These are phyloP conservation scores for Agrochola lota DNA, from an alignment of 2,888 invertebrate genomes.

Conservation along the genomic window DNA sequence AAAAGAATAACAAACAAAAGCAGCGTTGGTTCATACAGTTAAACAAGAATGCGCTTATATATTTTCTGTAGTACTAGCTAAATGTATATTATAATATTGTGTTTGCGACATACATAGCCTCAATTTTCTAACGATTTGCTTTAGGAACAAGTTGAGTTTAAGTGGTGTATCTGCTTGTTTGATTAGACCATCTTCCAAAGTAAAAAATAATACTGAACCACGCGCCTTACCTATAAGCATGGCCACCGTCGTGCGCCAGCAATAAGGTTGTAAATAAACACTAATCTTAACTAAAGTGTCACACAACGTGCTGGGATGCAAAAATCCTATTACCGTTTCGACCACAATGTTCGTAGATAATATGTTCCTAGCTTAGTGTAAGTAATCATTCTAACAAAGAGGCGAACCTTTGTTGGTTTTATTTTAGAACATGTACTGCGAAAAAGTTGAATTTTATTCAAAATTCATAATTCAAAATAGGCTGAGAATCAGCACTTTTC, in stretches of 20 bases:
- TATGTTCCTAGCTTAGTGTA: background rate
- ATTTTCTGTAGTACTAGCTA: background rate
- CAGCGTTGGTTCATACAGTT: constrained; percentile 6
- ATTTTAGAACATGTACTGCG: background rate
- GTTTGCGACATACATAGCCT: background rate
- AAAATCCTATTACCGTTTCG: constrained; percentile 22
- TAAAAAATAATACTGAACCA: background rate
- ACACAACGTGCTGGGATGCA: constrained; percentile 8
- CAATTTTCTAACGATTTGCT: background rate
- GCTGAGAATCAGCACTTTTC: too few species aligned
- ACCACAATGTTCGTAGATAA: constrained; percentile 23
- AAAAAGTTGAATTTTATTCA: background rate
- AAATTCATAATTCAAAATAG: too few species aligned
- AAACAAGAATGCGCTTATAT: background rate
- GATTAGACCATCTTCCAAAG: background rate
- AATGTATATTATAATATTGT: background rate
- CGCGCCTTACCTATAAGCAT: background rate
- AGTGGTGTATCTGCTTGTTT: background rate
- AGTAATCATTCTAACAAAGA: background rate
- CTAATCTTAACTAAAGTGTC: constrained; percentile 36
- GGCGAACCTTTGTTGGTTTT: background rate
- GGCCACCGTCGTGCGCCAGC: too few species aligned
- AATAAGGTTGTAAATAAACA: constrained; percentile 33
- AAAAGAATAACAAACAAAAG: constrained; percentile 33
- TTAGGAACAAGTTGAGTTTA: background rate